Conservation (phyloP, 2,888 invertebrate species). For the Platynereis dumerilii region DNA sequence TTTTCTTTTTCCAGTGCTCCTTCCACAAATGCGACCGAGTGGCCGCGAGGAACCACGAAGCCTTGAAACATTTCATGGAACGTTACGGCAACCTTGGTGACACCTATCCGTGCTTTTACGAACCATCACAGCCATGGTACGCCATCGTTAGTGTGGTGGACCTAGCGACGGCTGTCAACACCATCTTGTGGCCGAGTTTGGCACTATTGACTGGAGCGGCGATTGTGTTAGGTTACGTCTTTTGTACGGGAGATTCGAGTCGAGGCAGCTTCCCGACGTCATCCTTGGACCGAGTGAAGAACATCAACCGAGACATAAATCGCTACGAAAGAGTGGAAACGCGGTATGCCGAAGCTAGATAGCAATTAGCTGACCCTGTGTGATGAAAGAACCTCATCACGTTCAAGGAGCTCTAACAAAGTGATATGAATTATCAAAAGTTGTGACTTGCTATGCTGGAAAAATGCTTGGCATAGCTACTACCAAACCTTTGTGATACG, state of each 20-base stretch:
- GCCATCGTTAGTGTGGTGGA: constrained; percentile 35
- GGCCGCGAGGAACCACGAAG: constrained; percentile 27
- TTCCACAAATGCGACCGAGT: constrained; percentile 39
- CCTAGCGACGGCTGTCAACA: constrained; percentile 33
- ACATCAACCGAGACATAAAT: constrained; percentile 11
- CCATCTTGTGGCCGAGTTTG: constrained; percentile 41
- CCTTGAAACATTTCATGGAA: constrained; percentile 30
- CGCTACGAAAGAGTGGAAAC: constrained; percentile 19
- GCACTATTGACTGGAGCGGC: constrained; percentile 34
- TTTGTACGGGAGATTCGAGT: background rate
- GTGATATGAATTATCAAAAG: too few species aligned
- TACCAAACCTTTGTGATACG: too few species aligned
- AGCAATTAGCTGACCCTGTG: too few species aligned
- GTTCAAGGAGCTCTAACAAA: too few species aligned
- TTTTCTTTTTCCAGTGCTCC: constrained; percentile 37
- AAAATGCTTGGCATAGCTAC: too few species aligned
- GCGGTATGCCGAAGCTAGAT: too few species aligned
- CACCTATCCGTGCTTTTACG: constrained; percentile 31
- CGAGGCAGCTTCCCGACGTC: constrained; percentile 6
- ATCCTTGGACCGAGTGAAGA: constrained; percentile 11
- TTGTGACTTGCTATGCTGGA: too few species aligned
- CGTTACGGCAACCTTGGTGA: constrained; percentile 13
- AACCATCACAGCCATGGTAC: constrained; percentile 29
- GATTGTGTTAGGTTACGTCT: constrained; percentile 32
- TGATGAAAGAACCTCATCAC: too few species aligned